These are phyloP conservation scores for Natator depressus DNA, from an alignment of 2,113 vertebrate species.

Conservation along the genomic window DNA sequence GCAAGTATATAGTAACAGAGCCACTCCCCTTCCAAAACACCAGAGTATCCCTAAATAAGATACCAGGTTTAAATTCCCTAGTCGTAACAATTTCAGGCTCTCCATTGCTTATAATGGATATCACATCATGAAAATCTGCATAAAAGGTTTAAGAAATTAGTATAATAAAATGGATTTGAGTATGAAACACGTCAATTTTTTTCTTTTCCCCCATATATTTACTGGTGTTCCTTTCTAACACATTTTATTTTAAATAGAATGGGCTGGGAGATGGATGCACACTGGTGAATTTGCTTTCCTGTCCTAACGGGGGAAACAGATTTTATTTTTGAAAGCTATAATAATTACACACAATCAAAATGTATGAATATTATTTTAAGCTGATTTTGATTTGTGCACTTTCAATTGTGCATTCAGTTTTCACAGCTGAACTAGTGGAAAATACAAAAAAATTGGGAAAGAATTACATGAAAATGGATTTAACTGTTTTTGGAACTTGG, in stretches of 20 bases:
- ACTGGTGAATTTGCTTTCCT: slow-evolving; percentile 22
- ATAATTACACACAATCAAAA: neutral
- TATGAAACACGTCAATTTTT: neutral
- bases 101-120: slow-evolving; percentile 5
- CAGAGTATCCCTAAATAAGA: slow-evolving; percentile 32
- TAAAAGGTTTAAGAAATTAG: slow-evolving; percentile 19
- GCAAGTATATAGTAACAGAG: slow-evolving; percentile 9
- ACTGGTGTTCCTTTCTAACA: neutral
- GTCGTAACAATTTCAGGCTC: neutral
- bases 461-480: neutral
- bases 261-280: neutral
- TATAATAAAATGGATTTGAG: slow-evolving; percentile 13
- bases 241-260: slow-evolving; percentile 43
- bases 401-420: neutral
- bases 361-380: slow-evolving; percentile 11
- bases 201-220: slow-evolving; percentile 14
- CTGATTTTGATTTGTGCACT: neutral
- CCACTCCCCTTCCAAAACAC: neutral
- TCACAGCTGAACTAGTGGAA: neutral
- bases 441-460: neutral
- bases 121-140: neutral
- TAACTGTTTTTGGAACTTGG: neutral
- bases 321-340: neutral
- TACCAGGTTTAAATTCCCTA: slow-evolving; percentile 8
- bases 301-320: neutral